Percentiles rank a stretch among this genome's conserved stretches.
Evolutionary conservation across 2,888 invertebrate species (phyloP).

Genomic region (Apodemia duryi): DNA sequence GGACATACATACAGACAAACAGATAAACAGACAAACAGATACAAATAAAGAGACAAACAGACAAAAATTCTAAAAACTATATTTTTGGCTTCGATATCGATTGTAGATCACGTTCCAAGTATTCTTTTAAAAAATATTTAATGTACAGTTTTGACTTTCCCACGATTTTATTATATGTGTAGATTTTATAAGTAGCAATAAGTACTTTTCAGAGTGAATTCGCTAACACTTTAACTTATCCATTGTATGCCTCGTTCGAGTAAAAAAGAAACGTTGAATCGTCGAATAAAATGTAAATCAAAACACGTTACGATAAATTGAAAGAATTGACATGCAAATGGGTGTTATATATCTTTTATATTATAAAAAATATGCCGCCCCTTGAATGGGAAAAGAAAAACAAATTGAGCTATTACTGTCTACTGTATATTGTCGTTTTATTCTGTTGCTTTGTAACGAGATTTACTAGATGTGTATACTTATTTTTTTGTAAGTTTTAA

Average conservation of each 20-base stretch:
- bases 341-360: background rate
- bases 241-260: background rate
- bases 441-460: background rate
- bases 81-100: too few species aligned
- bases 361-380: background rate
- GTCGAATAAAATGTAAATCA: slow-evolving; percentile 13
- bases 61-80: too few species aligned
- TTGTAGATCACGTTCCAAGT: too few species aligned
- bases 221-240: slow-evolving; percentile 3
- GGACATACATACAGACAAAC: too few species aligned
- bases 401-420: slow-evolving; percentile 1
- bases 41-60: too few species aligned
- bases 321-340: slow-evolving; percentile 7
- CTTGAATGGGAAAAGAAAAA: background rate
- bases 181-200: background rate
- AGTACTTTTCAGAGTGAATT: background rate
- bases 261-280: slow-evolving; percentile 8
- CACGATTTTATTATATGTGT: too few species aligned
- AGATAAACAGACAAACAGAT: too few species aligned
- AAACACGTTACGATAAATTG: slow-evolving; percentile 9
- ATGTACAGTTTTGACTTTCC: too few species aligned
- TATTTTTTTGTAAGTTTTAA: too few species aligned
- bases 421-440: background rate
- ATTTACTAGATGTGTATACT: too few species aligned
- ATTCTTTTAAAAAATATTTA: too few species aligned